Conservation (phyloP, 2,888 invertebrate genomes). For the Drosophila greeni region DNA sequence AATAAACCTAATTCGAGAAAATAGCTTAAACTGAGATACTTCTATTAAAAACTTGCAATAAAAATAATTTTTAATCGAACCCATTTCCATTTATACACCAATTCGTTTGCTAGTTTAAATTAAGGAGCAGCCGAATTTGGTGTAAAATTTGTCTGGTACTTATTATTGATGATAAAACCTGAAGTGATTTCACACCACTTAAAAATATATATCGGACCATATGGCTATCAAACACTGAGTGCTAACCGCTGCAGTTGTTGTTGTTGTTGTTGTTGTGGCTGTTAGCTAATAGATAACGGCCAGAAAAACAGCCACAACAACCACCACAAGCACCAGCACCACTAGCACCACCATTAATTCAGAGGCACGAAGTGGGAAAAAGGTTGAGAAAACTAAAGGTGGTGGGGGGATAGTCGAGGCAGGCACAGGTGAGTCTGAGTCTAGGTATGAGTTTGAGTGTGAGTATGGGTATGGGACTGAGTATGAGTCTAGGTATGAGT, state of each 20-base stretch:
- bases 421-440: slow-evolving; percentile 18
- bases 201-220: slow-evolving; percentile 17
- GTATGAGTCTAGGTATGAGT: background rate
- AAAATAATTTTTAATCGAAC: background rate
- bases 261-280: slow-evolving; percentile 15
- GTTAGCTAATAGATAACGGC: slow-evolving; percentile 35
- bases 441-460: background rate
- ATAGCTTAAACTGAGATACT: background rate
- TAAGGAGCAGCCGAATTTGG: background rate
- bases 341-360: slow-evolving; percentile 17
- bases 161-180: slow-evolving; percentile 5
- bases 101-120: background rate
- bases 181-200: slow-evolving; percentile 24
- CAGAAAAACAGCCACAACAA: slow-evolving; percentile 23
- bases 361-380: slow-evolving; percentile 35
- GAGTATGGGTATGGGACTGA: background rate
- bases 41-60: background rate
- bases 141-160: background rate
- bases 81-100: background rate
- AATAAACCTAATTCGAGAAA: background rate
- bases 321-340: slow-evolving; percentile 29
- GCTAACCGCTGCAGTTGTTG: slow-evolving; percentile 25
- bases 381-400: slow-evolving; percentile 11
- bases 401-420: slow-evolving; percentile 2
- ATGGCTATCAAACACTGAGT: slow-evolving; percentile 32